Evolutionary conservation across 2,113 vertebrate species (phyloP).

Genomic region (Scopus umbretta): DNA sequence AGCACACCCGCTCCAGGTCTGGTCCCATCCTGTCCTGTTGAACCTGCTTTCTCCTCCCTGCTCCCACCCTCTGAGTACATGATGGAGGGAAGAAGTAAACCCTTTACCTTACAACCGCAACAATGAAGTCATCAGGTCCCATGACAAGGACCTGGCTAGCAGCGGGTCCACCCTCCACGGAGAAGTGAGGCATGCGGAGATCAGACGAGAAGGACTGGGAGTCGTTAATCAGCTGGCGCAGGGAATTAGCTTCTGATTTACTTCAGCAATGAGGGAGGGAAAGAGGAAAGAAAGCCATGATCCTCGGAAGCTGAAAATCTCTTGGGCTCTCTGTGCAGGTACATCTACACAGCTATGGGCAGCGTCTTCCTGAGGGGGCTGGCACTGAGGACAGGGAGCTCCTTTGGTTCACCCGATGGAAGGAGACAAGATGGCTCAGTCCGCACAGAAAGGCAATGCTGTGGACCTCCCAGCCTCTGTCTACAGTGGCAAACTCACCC

Average conservation of each 20-base stretch:
- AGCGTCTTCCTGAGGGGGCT: fast-evolving
- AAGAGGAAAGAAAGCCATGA: not conserved
- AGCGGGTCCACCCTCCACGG: slow-evolving; percentile 70
- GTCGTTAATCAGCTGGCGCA: slow-evolving; percentile 87
- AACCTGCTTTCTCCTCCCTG: not conserved
- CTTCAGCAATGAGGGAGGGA: slow-evolving; percentile 61
- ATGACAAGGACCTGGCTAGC: slow-evolving; percentile 92
- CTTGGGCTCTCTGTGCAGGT: too few relatives aligned
- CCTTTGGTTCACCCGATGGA: not conserved
- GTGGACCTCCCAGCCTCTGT: not conserved
- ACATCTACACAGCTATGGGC: not conserved
- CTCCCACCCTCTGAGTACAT: not conserved
- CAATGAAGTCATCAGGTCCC: slow-evolving; percentile 94
- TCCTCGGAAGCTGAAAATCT: not conserved
- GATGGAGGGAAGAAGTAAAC: not conserved
- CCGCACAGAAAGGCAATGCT: not conserved
- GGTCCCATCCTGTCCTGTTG: not conserved
- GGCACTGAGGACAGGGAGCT: not conserved
- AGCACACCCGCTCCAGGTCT: not conserved
- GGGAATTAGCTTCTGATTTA: slow-evolving; percentile 80
- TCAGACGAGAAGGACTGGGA: slow-evolving; percentile 74
- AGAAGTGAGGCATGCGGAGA: slow-evolving; percentile 70
- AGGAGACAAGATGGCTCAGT: not conserved
- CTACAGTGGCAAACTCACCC: not conserved
- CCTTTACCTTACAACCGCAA: slow-evolving; percentile 88